phyloP scores from a whole-genome alignment of 2,888 invertebrate species.

The Folsomia candida region DNA sequence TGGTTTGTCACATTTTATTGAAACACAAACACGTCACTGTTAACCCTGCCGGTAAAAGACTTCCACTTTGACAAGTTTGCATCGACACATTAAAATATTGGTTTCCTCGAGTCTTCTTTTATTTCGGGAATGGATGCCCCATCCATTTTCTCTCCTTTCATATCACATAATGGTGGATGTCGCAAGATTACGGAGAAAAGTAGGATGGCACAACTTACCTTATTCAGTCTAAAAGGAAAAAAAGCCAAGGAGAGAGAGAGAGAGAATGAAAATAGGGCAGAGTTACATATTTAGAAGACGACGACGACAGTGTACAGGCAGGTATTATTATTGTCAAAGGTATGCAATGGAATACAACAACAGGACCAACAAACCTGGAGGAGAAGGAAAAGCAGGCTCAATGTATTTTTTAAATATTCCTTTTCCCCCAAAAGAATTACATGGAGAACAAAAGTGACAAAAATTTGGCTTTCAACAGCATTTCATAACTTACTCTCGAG shows the following conservation, averaged over 20 bases:
- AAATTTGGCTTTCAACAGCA: not conserved
- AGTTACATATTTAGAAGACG: no score
- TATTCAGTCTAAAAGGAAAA: no score
- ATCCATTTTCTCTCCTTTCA: not conserved
- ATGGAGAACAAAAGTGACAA: not conserved
- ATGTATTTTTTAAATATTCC: not conserved
- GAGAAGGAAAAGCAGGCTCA: not conserved
- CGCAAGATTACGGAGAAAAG: not conserved
- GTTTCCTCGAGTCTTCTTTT: not conserved
- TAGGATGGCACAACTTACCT: not conserved
- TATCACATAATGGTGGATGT: not conserved
- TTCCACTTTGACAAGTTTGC: slow-evolving; percentile 6
- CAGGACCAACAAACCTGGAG: not conserved
- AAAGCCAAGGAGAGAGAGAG: no score
- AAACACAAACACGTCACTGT: not conserved
- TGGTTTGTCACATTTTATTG: not conserved
- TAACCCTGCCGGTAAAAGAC: no score
- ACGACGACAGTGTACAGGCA: no score
- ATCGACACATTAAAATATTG: slow-evolving; percentile 13
- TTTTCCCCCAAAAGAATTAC: not conserved
- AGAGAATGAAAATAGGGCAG: no score
- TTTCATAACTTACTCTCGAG: no score
- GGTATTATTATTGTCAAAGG: no score
- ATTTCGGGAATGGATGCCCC: not conserved
- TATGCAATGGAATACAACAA: not conserved